phyloP scores from a whole-genome alignment of 2,888 invertebrate species.

The Phyllotreta striolata region DNA sequence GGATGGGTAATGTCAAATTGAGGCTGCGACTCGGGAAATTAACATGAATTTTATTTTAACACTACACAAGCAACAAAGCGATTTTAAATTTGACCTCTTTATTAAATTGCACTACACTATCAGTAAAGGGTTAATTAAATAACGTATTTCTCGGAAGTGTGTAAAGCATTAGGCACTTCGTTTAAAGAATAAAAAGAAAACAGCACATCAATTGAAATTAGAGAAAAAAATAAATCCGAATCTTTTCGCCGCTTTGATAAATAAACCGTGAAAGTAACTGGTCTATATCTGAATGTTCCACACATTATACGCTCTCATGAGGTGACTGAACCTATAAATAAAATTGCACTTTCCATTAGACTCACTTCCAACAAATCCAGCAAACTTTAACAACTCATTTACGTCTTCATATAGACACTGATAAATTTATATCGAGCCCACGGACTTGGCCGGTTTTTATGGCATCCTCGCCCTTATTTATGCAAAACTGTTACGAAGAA shows the following conservation, averaged over 20 bases:
- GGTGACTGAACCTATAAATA: constrained; percentile 37
- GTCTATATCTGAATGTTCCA: constrained; percentile 26
- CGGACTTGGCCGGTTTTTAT: not conserved
- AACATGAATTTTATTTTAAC: not conserved
- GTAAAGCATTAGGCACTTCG: not conserved
- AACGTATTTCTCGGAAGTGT: too few relatives aligned
- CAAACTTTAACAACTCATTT: constrained; percentile 32
- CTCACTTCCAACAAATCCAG: constrained; percentile 27
- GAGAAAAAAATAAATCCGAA: constrained; percentile 21
- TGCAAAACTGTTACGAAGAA: too few relatives aligned
- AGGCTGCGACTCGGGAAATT: constrained; percentile 18
- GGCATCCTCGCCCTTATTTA: too few relatives aligned
- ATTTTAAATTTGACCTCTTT: too few relatives aligned
- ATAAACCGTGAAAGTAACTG: constrained; percentile 28
- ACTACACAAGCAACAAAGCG: too few relatives aligned
- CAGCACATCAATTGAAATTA: not conserved
- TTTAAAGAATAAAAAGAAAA: not conserved
- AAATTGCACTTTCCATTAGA: constrained; percentile 35
- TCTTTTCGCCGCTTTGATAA: constrained; percentile 25
- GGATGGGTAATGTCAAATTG: constrained; percentile 33
- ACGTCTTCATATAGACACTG: constrained; percentile 21
- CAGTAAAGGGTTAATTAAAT: too few relatives aligned
- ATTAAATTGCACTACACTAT: too few relatives aligned
- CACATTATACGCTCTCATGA: constrained; percentile 13
- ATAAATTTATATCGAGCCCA: constrained; percentile 23